Evolutionary conservation across 2,888 invertebrate genomes (phyloP).

Genomic region (Parnassius mnemosyne): DNA sequence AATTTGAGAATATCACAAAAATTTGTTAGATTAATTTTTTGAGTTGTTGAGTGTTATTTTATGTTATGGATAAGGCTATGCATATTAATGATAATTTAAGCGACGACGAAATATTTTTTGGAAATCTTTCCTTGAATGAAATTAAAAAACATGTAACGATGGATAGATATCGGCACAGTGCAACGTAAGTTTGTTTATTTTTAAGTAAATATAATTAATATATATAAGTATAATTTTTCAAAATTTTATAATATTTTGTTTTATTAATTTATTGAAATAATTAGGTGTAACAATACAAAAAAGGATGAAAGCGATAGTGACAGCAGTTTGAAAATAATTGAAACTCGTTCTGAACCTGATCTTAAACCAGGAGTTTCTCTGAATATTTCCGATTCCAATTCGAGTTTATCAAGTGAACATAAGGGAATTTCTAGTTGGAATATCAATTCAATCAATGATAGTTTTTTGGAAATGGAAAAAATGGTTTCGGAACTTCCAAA

Average conservation of each 20-base stretch:
- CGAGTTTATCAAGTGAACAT: constrained; percentile 26
- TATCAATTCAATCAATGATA: constrained; percentile 45
- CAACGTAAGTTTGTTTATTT: constrained; percentile 42
- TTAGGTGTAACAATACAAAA: constrained; percentile 7
- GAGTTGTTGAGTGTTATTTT: too few relatives aligned
- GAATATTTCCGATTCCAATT: constrained; percentile 27
- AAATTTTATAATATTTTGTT: not conserved
- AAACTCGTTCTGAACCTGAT: constrained; percentile 60
- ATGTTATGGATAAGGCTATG: not conserved
- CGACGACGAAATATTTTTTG: constrained; percentile 60
- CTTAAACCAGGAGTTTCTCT: constrained; percentile 31
- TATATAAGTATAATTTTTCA: not conserved
- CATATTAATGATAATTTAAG: constrained; percentile 28
- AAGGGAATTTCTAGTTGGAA: constrained; percentile 33
- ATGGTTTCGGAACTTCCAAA: constrained; percentile 45
- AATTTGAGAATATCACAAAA: too few relatives aligned
- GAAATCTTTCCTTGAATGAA: constrained; percentile 57
- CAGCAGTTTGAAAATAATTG: constrained; percentile 52
- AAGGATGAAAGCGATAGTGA: constrained; percentile 29
- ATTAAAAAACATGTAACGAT: constrained; percentile 46
- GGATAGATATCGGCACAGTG: constrained; percentile 35
- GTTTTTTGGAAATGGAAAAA: constrained; percentile 55
- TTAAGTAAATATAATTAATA: too few relatives aligned
- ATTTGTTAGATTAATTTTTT: too few relatives aligned
- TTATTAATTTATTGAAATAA: constrained; percentile 1